Evolutionary conservation across 2,888 invertebrate species (phyloP).

Genomic region (Lymantria dispar): DNA sequence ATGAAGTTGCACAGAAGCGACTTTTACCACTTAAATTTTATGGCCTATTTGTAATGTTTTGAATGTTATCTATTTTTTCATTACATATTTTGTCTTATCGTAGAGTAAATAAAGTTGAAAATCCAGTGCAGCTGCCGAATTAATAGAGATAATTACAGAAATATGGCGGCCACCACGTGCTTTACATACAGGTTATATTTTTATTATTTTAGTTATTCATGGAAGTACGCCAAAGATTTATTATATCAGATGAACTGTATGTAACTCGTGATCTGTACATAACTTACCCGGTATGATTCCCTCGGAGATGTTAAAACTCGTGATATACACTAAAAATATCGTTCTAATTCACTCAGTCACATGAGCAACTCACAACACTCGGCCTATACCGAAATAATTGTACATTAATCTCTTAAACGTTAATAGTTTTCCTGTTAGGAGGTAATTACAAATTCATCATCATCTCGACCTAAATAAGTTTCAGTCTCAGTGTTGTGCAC

Average conservation of each 20-base stretch:
- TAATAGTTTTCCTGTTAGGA: no score
- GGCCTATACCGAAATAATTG: not conserved
- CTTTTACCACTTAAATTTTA: slow-evolving; percentile 14
- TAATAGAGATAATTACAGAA: slow-evolving; percentile 2
- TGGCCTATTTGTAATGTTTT: slow-evolving; percentile 22
- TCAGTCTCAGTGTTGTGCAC: no score
- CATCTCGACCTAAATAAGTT: no score
- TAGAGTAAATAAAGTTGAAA: slow-evolving; percentile 12
- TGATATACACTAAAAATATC: slow-evolving; percentile 23
- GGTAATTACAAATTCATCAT: no score
- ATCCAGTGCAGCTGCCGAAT: not conserved
- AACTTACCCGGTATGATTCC: slow-evolving; percentile 11
- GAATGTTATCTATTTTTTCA: slow-evolving; percentile 27
- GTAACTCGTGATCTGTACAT: slow-evolving; percentile 48
- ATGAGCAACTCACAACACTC: slow-evolving; percentile 1
- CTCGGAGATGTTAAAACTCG: slow-evolving; percentile 11
- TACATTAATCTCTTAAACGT: no score
- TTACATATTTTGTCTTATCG: slow-evolving; percentile 11
- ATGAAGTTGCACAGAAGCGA: slow-evolving; percentile 11
- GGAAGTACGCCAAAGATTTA: slow-evolving; percentile 53
- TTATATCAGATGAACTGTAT: slow-evolving; percentile 50
- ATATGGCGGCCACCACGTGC: slow-evolving; percentile 20
- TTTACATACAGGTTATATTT: slow-evolving; percentile 12
- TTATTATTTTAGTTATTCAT: slow-evolving; percentile 30
- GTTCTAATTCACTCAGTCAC: slow-evolving; percentile 12